phyloP scores from a whole-genome alignment of 2,797 vertebrate genomes.

The Xenops minutus region DNA sequence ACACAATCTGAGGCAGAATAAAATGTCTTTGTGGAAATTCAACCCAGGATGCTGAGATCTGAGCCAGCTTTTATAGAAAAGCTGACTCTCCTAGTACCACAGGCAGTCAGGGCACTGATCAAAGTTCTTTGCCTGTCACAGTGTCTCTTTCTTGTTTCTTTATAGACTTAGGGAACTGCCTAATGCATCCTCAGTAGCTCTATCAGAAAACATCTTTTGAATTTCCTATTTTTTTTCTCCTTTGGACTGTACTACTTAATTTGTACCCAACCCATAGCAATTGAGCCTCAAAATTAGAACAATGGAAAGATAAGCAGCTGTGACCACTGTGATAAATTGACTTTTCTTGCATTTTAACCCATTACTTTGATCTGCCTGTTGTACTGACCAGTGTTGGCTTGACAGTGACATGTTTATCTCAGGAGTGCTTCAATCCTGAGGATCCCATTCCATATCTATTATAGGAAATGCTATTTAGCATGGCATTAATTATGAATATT shows the following conservation, averaged over 20 bases:
- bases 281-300: not conserved
- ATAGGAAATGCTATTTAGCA: not conserved
- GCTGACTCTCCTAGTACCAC: not conserved
- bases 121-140: not conserved
- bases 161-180: not conserved
- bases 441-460: not conserved
- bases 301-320: not conserved
- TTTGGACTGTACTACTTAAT: not conserved
- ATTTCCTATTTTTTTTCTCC: not conserved
- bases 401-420: not conserved
- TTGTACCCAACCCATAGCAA: not conserved
- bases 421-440: not conserved
- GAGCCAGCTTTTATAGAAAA: not conserved
- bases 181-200: not conserved
- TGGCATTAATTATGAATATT: not conserved
- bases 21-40: not conserved
- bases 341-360: not conserved
- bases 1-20: not conserved
- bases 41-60: not conserved
- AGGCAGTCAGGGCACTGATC: not conserved
- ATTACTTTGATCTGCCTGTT: not conserved
- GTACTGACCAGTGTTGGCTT: not conserved
- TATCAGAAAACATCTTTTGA: not conserved
- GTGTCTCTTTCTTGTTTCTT: not conserved
- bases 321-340: not conserved